Conservation (phyloP, 2,888 invertebrate genomes). For the Galeruca laticollis region DNA sequence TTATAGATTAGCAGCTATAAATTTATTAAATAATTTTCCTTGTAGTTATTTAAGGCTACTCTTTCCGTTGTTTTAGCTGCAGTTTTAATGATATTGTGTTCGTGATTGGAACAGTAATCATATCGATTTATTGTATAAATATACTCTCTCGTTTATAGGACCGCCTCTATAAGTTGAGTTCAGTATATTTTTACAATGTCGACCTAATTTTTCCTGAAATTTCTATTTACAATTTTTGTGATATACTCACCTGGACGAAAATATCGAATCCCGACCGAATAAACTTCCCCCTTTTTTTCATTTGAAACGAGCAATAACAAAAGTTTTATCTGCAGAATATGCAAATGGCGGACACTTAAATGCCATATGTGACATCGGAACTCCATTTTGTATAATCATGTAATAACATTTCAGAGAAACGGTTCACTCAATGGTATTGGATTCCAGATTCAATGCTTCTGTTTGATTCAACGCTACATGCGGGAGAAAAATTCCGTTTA, state of each 20-base stretch:
- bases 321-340: conserved; percentile 33
- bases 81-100: too few relatives aligned
- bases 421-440: conserved; percentile 27
- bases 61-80: neutral
- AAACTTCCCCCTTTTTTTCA: conserved; percentile 21
- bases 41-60: neutral
- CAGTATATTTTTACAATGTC: too few relatives aligned
- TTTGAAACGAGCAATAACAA: conserved; percentile 33
- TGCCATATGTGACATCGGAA: conserved; percentile 36
- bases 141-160: too few relatives aligned
- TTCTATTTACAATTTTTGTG: too few relatives aligned
- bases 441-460: conserved; percentile 26
- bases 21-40: conserved; percentile 8
- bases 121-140: too few relatives aligned
- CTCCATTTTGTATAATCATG: conserved; percentile 35
- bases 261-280: conserved; percentile 1
- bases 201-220: too few relatives aligned
- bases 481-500: neutral
- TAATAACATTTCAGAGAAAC: conserved; percentile 34
- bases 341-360: conserved; percentile 31
- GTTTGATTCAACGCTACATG: conserved; percentile 22
- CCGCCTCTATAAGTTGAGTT: too few relatives aligned
- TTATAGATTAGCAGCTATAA: neutral
- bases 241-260: conserved; percentile 6
- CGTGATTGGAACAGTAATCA: too few relatives aligned